These are phyloP conservation scores for Steatornis caripensis DNA, from an alignment of 2,113 vertebrate species.

Conservation along the genomic window DNA sequence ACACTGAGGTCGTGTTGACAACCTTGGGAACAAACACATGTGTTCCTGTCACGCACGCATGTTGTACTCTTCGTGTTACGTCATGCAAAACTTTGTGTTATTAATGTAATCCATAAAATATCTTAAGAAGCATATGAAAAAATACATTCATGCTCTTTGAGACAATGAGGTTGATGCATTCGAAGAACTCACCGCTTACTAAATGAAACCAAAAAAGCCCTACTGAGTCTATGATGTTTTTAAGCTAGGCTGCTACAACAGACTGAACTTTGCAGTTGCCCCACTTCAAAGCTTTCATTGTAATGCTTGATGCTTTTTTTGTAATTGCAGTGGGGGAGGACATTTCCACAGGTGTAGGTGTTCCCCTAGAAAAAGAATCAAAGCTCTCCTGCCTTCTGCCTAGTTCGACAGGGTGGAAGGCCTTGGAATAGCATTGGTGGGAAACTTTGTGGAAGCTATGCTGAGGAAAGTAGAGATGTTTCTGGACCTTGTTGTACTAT, in stretches of 20 bases:
- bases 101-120: neutral
- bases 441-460: neutral
- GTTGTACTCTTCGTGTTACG: rapidly evolving
- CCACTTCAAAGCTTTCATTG: neutral
- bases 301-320: neutral
- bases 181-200: neutral
- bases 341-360: conserved; percentile 9
- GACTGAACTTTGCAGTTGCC: neutral
- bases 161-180: neutral
- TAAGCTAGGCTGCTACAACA: neutral
- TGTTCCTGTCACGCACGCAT: rapidly evolving
- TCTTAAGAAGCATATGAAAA: neutral
- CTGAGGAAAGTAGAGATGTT: neutral
- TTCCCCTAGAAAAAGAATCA: neutral
- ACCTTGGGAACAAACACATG: rapidly evolving
- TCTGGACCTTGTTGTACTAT: neutral
- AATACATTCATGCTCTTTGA: neutral
- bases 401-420: neutral
- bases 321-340: neutral
- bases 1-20: rapidly evolving
- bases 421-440: neutral
- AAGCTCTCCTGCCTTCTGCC: neutral
- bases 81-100: neutral
- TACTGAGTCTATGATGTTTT: neutral
- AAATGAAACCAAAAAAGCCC: neutral